phyloP scores from a whole-genome alignment of 2,888 invertebrate genomes.

The Himalopsyche anomala region DNA sequence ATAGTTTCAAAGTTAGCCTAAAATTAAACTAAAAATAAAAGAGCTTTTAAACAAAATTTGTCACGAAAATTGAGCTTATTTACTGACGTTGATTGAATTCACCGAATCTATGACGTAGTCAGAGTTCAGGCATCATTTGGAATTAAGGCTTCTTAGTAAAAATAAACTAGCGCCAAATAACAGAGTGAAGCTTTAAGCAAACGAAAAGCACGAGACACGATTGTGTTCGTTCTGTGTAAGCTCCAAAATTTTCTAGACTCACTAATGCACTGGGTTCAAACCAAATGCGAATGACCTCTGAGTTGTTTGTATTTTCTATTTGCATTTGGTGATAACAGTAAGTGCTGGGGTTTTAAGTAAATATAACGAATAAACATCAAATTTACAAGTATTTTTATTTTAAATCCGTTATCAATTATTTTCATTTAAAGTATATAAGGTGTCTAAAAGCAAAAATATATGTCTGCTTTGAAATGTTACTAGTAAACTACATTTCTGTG shows the following conservation, averaged over 20 bases:
- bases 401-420: no score
- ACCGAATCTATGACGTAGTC: not conserved
- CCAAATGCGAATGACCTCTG: not conserved
- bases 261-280: not conserved
- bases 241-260: not conserved
- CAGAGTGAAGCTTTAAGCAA: not conserved
- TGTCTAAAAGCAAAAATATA: no score
- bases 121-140: not conserved
- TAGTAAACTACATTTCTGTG: no score
- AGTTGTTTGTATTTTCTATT: not conserved
- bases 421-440: no score
- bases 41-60: no score
- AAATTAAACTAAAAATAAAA: no score
- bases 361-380: no score
- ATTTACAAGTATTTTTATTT: no score
- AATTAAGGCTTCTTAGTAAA: constrained; percentile 1
- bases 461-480: no score
- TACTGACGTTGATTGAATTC: not conserved
- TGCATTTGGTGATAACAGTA: not conserved
- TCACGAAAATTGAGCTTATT: no score
- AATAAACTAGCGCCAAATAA: not conserved
- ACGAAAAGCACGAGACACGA: not conserved
- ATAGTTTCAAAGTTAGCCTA: no score
- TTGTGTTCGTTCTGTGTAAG: not conserved
- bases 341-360: not conserved